Evolutionary conservation across 2,113 vertebrate genomes (phyloP).

Genomic region (Pyrgilauda ruficollis): DNA sequence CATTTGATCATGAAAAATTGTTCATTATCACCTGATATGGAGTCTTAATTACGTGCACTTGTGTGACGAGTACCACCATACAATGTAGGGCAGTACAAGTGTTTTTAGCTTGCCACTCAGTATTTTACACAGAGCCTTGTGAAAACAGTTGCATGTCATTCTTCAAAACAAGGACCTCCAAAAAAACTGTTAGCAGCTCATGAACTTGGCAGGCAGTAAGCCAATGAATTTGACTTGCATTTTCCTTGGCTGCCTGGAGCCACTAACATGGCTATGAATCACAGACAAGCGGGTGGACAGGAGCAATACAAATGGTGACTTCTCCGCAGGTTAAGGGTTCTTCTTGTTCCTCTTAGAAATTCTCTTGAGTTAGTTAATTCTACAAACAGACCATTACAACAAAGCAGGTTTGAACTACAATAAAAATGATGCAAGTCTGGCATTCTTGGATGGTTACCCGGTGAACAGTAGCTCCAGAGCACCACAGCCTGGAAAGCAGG

Average conservation of each 20-base stretch:
- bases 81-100: not conserved
- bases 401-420: conserved; percentile 62
- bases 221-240: not conserved
- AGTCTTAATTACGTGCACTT: not conserved
- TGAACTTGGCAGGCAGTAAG: not conserved
- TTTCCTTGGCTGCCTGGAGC: conserved; percentile 16
- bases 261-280: not conserved
- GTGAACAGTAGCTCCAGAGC: conserved; percentile 62
- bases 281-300: not conserved
- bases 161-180: not conserved
- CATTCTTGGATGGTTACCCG: conserved; percentile 45
- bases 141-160: not conserved
- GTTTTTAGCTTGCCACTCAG: not conserved
- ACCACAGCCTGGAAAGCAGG: conserved; percentile 52
- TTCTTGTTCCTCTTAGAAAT: conserved; percentile 51
- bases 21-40: not conserved
- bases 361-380: conserved; percentile 43
- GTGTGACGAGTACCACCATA: not conserved
- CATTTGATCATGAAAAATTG: not conserved
- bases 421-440: conserved; percentile 65
- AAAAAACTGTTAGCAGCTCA: not conserved
- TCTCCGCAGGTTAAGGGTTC: not conserved
- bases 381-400: conserved; percentile 63
- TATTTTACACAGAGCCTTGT: not conserved
- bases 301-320: not conserved